Evolutionary conservation across 2,888 invertebrate species (phyloP), one percentile per base, ranked within the genome.

Genomic region (Eustalomyia histrio): DNA sequence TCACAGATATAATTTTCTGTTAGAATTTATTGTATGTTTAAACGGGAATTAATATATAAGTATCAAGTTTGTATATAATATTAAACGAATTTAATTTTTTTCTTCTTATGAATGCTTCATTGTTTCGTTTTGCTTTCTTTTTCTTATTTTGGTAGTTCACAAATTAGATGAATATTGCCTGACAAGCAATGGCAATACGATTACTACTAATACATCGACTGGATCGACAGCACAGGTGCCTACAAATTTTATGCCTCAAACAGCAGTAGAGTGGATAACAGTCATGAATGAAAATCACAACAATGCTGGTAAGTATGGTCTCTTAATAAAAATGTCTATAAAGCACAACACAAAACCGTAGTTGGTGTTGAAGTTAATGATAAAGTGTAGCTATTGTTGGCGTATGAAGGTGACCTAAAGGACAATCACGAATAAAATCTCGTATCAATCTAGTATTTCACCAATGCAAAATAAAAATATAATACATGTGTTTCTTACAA

Each of bases 251-350:
- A 72, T 78, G 61, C 61, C 78, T 50, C 78, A 78, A 78, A 72
- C 78, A 21, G 60, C 72, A 67, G 72, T 72, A 33, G 78, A 78
- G 67, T 78, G 78, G 78, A 78, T 78, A 61, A 53, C 72, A 61
- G 72, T 72, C 55, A 78, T 78, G 72, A 78, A 78, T 78, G 78
- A 78, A 78, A 78, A 73, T 73, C 65, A 78, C 17, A 73, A 72
- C 35, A 78, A 73, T 67, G 55, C 78, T 61, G 78, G 78, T 78
- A 73, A 67, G 24, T 58, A 53, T 76, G 14, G 39, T 12, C 4
- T 39, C 10, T 39, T 12, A 39, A 39, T 39, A n/a, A 47, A 47
- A n/a, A 14, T 5, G n/a, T 47, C n/a, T 47, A 4, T n/a, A 4
- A n/a, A n/a, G n/a, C 3, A 29, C 29, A 39, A 39, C 12, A 47